Percentiles rank a stretch among this genome's conserved stretches.
These are phyloP conservation scores for Labeo calbasu DNA, from an alignment of 2,797 vertebrate species.

Conservation along the genomic window DNA sequence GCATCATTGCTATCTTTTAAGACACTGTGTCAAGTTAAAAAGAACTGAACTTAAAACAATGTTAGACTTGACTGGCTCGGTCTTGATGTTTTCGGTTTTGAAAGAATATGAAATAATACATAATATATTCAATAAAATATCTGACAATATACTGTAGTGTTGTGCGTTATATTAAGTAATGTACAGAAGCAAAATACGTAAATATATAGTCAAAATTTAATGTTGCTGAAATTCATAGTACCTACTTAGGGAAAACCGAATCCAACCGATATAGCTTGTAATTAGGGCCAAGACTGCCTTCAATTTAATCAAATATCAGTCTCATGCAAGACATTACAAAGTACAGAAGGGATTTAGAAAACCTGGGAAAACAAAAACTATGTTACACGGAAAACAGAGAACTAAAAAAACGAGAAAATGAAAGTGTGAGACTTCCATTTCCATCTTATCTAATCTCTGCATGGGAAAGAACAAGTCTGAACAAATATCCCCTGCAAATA, in stretches of 20 bases:
- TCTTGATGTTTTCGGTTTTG: not conserved
- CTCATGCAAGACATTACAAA: not conserved
- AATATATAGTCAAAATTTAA: not conserved
- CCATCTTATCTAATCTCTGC: slow-evolving; percentile 49
- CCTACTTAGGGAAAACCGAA: not conserved
- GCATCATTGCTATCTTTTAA: not conserved
- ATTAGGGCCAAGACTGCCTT: not conserved
- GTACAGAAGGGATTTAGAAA: not conserved
- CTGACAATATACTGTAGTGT: not conserved
- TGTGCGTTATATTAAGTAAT: not conserved
- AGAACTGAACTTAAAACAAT: not conserved
- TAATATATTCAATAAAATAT: not conserved
- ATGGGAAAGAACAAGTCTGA: slow-evolving; percentile 57
- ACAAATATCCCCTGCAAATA: slow-evolving; percentile 65
- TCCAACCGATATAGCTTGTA: slow-evolving; percentile 13
- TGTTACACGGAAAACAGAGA: not conserved
- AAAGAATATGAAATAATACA: not conserved
- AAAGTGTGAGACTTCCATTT: slow-evolving; percentile 34
- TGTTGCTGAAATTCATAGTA: not conserved
- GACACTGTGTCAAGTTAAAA: too few relatives aligned
- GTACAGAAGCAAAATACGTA: not conserved
- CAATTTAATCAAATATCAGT: slow-evolving; percentile 3
- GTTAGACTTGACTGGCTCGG: too few relatives aligned
- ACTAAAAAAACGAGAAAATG: not conserved
- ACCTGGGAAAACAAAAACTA: not conserved